A percentile compares a stretch with the other conserved stretches of the same genome.
Conservation (phyloP, 2,113 vertebrate genomes). For the Salvelinus fontinalis region DNA sequence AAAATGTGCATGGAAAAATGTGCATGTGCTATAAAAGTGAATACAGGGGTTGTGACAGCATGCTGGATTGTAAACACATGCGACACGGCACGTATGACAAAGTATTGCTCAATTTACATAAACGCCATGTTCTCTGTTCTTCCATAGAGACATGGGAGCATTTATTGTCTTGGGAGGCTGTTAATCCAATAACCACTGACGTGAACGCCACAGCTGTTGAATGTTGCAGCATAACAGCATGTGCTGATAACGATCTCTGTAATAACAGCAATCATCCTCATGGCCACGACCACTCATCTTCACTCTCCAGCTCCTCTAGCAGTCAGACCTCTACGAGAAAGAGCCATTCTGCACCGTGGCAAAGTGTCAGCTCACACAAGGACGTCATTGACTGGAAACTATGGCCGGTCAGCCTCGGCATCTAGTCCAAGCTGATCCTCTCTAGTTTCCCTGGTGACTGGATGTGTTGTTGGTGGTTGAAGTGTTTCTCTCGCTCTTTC, state of each 20-base stretch:
- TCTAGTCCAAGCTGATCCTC: constrained; percentile 33
- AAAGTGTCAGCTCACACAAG: constrained; percentile 26
- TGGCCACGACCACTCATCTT: constrained; percentile 30
- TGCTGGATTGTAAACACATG: neutral
- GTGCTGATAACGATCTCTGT: constrained; percentile 28
- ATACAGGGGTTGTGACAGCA: neutral
- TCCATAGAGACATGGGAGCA: constrained; percentile 11
- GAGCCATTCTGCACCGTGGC: constrained; percentile 50
- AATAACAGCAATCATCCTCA: constrained; percentile 44
- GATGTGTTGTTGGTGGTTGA: constrained; percentile 37
- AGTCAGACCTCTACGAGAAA: constrained; percentile 56
- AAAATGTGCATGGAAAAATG: neutral
- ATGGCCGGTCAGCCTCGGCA: neutral
- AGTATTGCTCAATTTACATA: neutral
- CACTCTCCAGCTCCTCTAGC: constrained; percentile 42
- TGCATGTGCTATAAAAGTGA: constrained; percentile 1
- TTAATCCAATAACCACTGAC: constrained; percentile 13
- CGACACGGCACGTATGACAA: neutral
- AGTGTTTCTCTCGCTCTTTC: constrained; percentile 28
- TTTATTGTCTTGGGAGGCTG: neutral
- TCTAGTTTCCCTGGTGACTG: constrained; percentile 29
- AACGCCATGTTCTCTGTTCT: neutral
- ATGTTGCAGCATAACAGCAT: constrained; percentile 19
- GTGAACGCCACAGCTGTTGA: constrained; percentile 52
- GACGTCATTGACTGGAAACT: constrained; percentile 31